Evolutionary conservation across 2,888 invertebrate genomes (phyloP), one percentile per base, ranked within the genome.

Genomic region (Acholoe squamosa): DNA sequence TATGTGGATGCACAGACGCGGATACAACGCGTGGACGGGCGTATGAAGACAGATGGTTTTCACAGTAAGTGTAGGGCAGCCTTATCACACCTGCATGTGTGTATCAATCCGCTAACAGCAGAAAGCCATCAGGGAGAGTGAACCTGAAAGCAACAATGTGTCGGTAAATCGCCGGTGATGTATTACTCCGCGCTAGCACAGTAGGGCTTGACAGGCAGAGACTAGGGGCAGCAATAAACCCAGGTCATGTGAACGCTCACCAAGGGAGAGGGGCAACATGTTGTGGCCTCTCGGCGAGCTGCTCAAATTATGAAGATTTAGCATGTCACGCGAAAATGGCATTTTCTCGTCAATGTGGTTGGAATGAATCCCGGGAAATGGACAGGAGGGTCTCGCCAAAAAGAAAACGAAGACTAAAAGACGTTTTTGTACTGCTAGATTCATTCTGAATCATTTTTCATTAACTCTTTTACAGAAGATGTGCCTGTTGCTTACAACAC

Each of bases 91-190:
- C 61, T 61, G 61, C 19, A 61, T 19, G 61, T 61, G 43, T 43
- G 61, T 61, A 61, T 61, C 61, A 61, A 61, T 61, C 61, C 61
- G 61, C 61, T 61, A 71, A 28, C 71, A 71, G 71, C 28, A 71
- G 71, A 71, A 71, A n/a, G 28, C 71, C 71, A 71, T 71, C 71
- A 71, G 71, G 71, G 71, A 28, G 31, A 71, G 25, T 71, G 71
- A 25, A 71, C 25, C 71, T 71, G 31, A 71, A 71, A 28, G 71
- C 71, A 28, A 71, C 71, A 71, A 71, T 71, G 71, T 28, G 71
- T 25, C 31, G 5, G 71, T 71, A 71, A 71, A 71, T 71, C 71
- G 71, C 0, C 71, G 28, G 14, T 71, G 71, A 71, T 71, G 71
- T 28, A 71, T 71, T 71, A 28, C n/a, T 71, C 71, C 31, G 14